Base-by-base conservation (phyloP, 2,113 vertebrate genomes). In the Semicossyphus pulcher region DNA sequence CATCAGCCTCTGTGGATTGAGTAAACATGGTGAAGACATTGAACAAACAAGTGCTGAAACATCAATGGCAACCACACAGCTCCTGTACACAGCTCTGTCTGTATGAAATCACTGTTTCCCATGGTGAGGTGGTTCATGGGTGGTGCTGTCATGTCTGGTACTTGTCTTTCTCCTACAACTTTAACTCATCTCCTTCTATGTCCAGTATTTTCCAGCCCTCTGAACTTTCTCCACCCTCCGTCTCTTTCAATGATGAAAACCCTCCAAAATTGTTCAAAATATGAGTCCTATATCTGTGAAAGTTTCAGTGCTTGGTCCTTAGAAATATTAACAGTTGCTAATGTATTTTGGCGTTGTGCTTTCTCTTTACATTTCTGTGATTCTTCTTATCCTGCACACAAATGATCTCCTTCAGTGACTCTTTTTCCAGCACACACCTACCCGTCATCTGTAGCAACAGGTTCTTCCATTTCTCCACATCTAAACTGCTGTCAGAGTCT, bases 401-500 rank as follows among this genome's bases (percentile, higher is more conserved):
- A 44, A 31, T 8, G 15, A 58, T 58, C 3, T 18, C 18, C 18
- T 45, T 37, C 14, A 37, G 1, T 15, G 14, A 32, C 26, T 31
- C 28, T 14, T n/a, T 29, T 7, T 9, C 15, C 20, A 5, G 12
- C 25, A 52, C 34, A 57, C 4, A 45, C 69, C 21, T 64, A 94
- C 93, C 92, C 59, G 93, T 89, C 59, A 93, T 75, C 39, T 92
- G 29, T 26, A 80, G n/a, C 0, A 80, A 32, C 44, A 88, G 45
- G 25, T 66, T 90, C 80, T 82, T 94, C 93, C 94, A 94, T 74
- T 94, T 95, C 63, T 94, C 93, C 1, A 93, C 63, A 28, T 95
- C 94, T 75, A 94, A 86, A 76, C 93, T 93, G 87, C 91, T 91
- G 84, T 94, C 94, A 10, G 94, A 94, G 80, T 94, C 94, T 0